A percentile compares a stretch with the other conserved stretches of the same genome.
Evolutionary conservation across 1,140 invertebrate species (phyloP).

Genomic region (Diorhabda sublineata): DNA sequence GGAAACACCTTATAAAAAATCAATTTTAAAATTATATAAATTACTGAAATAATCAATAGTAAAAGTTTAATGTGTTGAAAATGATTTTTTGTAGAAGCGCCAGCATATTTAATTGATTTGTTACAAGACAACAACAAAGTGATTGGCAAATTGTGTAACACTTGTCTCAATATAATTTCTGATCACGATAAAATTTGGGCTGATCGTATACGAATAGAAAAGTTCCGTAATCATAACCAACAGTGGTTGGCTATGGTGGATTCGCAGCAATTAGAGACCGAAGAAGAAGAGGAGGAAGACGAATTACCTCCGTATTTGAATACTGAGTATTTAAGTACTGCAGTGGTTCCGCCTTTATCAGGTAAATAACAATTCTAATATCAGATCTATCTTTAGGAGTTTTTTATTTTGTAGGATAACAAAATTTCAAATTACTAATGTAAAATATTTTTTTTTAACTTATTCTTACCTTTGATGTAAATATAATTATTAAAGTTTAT

Average conservation of each 20-base stretch:
- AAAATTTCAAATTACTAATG: no score
- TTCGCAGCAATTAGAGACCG: conserved; percentile 50
- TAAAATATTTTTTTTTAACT: no score
- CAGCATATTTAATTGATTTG: conserved; percentile 94
- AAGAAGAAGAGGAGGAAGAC: conserved; percentile 60
- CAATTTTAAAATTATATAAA: no score
- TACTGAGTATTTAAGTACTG: conserved; percentile 66
- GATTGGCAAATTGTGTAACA: conserved; percentile 88
- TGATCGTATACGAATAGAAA: conserved; percentile 86
- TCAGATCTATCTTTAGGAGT: no score
- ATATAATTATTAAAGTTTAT: no score
- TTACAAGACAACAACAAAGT: conserved; percentile 96
- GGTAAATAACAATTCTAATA: conserved; percentile 46
- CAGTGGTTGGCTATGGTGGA: conserved; percentile 96
- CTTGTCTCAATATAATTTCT: conserved; percentile 86
- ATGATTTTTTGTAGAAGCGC: conserved; percentile 58
- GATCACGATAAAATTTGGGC: conserved; percentile 89
- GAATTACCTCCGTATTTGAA: conserved; percentile 68
- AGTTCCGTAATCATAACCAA: conserved; percentile 93
- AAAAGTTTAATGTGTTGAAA: no score
- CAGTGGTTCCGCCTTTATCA: conserved; percentile 59
- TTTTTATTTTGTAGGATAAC: no score
- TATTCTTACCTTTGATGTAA: no score
- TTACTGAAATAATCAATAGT: no score
- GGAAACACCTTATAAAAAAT: no score